Percentiles rank a stretch among this genome's conserved stretches.
phyloP scores from a whole-genome alignment of 2,888 invertebrate species.

The Bimastos eiseni region DNA sequence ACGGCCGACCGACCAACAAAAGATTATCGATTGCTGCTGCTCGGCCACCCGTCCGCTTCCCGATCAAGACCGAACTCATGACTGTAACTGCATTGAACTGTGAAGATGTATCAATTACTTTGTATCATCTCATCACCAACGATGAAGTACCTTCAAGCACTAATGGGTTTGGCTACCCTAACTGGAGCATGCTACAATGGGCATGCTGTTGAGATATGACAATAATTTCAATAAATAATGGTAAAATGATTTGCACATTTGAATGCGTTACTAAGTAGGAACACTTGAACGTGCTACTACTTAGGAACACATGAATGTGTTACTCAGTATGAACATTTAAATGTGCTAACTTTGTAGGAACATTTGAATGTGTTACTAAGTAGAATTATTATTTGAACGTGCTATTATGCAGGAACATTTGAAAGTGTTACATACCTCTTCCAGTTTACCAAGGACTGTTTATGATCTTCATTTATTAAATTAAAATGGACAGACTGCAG shows the following conservation, averaged over 20 bases:
- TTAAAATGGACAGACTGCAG: too few relatives aligned
- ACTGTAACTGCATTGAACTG: background rate
- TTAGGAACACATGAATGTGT: too few relatives aligned
- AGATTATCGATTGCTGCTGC: background rate
- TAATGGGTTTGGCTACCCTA: background rate
- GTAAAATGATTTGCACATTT: background rate
- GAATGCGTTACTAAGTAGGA: too few relatives aligned
- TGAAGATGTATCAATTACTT: conserved; percentile 4
- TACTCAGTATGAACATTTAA: too few relatives aligned
- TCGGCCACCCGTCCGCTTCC: background rate
- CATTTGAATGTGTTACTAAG: too few relatives aligned
- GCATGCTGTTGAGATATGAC: background rate
- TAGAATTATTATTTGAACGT: too few relatives aligned
- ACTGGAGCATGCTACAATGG: background rate
- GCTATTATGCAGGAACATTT: too few relatives aligned
- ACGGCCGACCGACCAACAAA: background rate
- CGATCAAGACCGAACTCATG: background rate
- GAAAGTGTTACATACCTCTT: too few relatives aligned
- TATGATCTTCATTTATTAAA: too few relatives aligned
- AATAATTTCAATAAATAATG: background rate
- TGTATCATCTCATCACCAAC: background rate
- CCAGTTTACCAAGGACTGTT: too few relatives aligned
- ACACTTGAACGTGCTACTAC: too few relatives aligned
- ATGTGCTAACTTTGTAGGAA: too few relatives aligned
- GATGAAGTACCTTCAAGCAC: background rate